Evolutionary conservation across 2,888 invertebrate species (phyloP).

Genomic region (Nephrotoma guestfalica): DNA sequence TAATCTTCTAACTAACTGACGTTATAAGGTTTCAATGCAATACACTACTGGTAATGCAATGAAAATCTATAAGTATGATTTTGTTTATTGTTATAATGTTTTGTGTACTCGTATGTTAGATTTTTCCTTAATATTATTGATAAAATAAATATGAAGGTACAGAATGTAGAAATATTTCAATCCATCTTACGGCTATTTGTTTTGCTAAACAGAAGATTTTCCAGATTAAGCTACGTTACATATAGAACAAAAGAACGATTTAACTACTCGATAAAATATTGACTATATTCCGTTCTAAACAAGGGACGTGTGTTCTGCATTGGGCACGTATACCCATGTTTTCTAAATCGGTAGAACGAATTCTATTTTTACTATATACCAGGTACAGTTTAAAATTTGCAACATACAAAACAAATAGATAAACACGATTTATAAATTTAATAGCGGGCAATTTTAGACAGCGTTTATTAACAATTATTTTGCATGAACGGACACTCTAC

Average conservation of each 20-base stretch:
- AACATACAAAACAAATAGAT: not conserved
- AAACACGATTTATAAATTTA: not conserved
- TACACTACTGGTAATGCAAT: not conserved
- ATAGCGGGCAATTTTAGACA: too few species aligned
- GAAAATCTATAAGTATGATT: not conserved
- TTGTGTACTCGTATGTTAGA: not conserved
- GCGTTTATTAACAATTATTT: too few species aligned
- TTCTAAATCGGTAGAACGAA: not conserved
- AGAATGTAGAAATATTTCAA: not conserved
- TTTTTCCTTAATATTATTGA: not conserved
- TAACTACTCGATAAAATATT: not conserved
- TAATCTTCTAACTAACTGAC: too few species aligned
- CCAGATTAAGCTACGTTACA: not conserved
- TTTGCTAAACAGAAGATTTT: not conserved
- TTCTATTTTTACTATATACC: not conserved
- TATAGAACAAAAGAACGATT: not conserved
- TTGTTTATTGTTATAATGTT: not conserved
- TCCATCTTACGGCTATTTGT: not conserved
- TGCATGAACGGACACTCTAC: too few species aligned
- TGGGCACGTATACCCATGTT: not conserved
- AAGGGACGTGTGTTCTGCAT: not conserved
- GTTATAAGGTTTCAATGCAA: too few species aligned
- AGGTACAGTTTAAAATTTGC: not conserved
- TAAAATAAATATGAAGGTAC: not conserved
- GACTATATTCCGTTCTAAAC: not conserved